Evolutionary conservation across 2,797 vertebrate species (phyloP).

Genomic region (Ctenopoma kingsleyae): DNA sequence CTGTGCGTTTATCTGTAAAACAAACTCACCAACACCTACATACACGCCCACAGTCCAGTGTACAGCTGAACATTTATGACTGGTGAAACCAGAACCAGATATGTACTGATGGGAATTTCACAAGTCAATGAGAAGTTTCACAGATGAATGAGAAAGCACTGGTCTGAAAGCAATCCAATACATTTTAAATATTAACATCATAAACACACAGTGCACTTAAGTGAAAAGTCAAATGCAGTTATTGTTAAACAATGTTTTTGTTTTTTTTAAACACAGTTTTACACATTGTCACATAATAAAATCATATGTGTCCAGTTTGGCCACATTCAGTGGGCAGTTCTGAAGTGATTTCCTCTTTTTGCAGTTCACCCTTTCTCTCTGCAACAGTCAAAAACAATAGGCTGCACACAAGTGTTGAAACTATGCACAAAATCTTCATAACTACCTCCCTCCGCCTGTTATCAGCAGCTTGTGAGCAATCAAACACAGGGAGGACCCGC

Average conservation of each 20-base stretch:
- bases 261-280: no score
- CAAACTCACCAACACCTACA: neutral
- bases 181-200: neutral
- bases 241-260: neutral
- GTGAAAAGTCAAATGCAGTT: neutral
- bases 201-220: neutral
- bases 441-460: constrained; percentile 44
- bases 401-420: constrained; percentile 5
- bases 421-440: constrained; percentile 8
- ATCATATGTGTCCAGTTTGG: neutral
- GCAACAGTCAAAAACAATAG: constrained; percentile 35
- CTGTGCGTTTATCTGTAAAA: neutral
- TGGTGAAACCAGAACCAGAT: constrained; percentile 18
- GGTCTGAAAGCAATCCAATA: neutral
- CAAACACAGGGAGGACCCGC: constrained; percentile 44
- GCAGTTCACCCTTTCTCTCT: rapidly evolving
- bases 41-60: neutral
- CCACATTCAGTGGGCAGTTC: neutral
- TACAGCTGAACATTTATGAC: constrained; percentile 5
- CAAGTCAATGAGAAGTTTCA: constrained; percentile 55
- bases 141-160: constrained; percentile 48
- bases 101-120: constrained; percentile 65
- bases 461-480: constrained; percentile 56
- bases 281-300: neutral
- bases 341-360: neutral